Conservation (phyloP, 92 coral and sea anemone genomes). For the Actinostola sp. region DNA sequence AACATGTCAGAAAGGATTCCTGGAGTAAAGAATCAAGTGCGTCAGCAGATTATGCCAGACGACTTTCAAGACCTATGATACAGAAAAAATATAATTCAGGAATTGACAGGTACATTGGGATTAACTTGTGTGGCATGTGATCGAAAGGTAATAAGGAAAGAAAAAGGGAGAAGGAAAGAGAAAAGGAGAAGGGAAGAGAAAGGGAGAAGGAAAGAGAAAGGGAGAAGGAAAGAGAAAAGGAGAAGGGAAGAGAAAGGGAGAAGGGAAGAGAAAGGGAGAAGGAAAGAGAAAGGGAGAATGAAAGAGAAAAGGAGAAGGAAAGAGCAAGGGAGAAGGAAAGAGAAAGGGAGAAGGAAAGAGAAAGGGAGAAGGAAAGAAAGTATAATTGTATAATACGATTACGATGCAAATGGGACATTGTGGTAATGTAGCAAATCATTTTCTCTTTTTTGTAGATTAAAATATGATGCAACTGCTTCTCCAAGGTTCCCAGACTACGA, state of each 20-base stretch:
- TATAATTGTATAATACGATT: too few relatives aligned
- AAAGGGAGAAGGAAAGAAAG: too few relatives aligned
- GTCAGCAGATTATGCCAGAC: slow-evolving; percentile 1
- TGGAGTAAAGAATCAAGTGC: slow-evolving; percentile 12
- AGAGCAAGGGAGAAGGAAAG: too few relatives aligned
- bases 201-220: too few relatives aligned
- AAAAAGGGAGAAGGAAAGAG: neutral
- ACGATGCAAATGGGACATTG: neutral
- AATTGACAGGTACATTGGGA: slow-evolving; percentile 47
- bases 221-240: too few relatives aligned
- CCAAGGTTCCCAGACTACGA: slow-evolving; percentile 86
- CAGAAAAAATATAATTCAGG: slow-evolving; percentile 40
- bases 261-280: too few relatives aligned
- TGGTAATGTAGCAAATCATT: neutral
- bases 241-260: too few relatives aligned
- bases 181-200: neutral
- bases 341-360: too few relatives aligned
- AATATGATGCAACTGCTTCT: slow-evolving; percentile 63
- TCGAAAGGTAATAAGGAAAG: neutral
- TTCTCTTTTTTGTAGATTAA: slow-evolving; percentile 16
- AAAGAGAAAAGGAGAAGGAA: too few relatives aligned
- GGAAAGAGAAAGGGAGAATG: too few relatives aligned
- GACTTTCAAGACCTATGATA: slow-evolving; percentile 10
- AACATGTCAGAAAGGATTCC: slow-evolving; percentile 6
- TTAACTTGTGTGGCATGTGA: neutral